Conservation (phyloP, 2,797 vertebrate species). For the Gorsachius magnificus region DNA sequence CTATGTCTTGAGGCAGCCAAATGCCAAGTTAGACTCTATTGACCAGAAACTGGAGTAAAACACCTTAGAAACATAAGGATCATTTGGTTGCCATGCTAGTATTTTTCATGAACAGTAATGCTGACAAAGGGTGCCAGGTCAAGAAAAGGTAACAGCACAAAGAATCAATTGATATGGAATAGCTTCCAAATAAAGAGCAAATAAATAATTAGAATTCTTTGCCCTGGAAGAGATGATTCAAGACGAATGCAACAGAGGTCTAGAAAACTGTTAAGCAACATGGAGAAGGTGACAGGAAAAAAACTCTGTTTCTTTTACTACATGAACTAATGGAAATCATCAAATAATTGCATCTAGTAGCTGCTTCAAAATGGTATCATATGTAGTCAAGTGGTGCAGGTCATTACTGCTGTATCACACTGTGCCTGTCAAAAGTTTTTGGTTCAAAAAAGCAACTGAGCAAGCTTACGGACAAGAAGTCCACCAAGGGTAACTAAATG, state of each 20-base stretch:
- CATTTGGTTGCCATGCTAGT: background rate
- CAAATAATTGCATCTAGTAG: background rate
- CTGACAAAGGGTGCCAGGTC: background rate
- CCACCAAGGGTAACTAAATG: background rate
- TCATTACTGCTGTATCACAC: background rate
- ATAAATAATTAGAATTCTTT: background rate
- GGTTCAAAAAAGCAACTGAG: background rate
- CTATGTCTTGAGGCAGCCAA: background rate
- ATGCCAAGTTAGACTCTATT: background rate
- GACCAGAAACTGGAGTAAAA: background rate
- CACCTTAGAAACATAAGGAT: background rate
- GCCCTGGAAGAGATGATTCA: background rate
- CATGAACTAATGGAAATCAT: background rate
- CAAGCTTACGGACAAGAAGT: background rate
- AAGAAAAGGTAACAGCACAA: background rate
- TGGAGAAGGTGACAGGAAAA: background rate
- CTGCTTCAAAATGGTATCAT: fast-evolving
- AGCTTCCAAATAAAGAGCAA: background rate
- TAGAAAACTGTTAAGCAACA: background rate
- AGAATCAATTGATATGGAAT: background rate
- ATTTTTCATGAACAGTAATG: background rate
- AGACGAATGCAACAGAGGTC: background rate
- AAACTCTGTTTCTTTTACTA: background rate
- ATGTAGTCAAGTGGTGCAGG: background rate
- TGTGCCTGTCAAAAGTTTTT: background rate